Evolutionary conservation across 1,140 invertebrate species (phyloP).

Genomic region (Lucilia cuprina): DNA sequence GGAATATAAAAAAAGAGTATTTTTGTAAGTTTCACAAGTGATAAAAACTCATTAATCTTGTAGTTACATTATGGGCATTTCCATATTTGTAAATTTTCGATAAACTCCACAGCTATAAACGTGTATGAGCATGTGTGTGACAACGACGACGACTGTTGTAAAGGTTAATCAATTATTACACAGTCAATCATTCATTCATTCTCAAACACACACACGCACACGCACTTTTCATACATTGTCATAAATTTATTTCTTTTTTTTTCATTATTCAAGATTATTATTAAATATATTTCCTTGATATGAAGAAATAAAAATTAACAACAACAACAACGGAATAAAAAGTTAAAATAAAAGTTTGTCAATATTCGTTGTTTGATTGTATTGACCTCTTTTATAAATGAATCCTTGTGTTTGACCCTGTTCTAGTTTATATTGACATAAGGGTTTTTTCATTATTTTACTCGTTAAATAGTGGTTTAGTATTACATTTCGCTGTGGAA

Average conservation of each 20-base stretch:
- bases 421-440: background rate
- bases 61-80: constrained; percentile 22
- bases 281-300: constrained; percentile 13
- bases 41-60: constrained; percentile 27
- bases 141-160: background rate
- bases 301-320: background rate
- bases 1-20: too few relatives aligned
- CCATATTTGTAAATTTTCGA: background rate
- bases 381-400: background rate
- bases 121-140: too few relatives aligned
- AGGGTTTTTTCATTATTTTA: background rate
- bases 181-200: too few relatives aligned
- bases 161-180: background rate
- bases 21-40: background rate
- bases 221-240: background rate
- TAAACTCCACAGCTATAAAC: too few relatives aligned
- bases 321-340: background rate
- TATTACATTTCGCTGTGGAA: background rate
- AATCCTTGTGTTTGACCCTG: background rate
- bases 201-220: background rate
- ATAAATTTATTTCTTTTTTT: background rate
- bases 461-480: background rate
- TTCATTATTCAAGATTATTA: constrained; percentile 23
- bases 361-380: background rate
- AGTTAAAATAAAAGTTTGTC: background rate